Evolutionary conservation across 2,888 invertebrate species (phyloP).

Genomic region (Napeogenes sylphis): DNA sequence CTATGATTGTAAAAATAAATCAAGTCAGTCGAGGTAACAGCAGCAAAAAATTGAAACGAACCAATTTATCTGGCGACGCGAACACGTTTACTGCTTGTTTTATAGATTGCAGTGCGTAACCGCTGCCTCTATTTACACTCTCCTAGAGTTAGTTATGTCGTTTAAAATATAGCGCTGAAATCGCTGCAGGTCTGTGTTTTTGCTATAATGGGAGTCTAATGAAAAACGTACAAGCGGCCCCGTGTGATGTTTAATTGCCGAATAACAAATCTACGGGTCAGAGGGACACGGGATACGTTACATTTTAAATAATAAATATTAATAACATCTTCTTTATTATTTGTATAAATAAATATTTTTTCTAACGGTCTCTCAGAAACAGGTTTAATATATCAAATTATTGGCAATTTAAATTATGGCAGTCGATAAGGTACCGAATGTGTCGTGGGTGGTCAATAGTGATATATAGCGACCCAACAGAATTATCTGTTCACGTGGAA

Average conservation of each 20-base stretch:
- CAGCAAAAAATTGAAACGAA: conserved; percentile 27
- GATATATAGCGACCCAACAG: conserved; percentile 24
- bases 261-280: neutral
- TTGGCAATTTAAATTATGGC: conserved; percentile 10
- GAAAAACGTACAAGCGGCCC: conserved; percentile 11
- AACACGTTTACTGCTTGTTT: conserved; percentile 22
- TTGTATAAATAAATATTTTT: no score
- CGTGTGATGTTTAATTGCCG: conserved; percentile 11
- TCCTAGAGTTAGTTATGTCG: conserved; percentile 7
- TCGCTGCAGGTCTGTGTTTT: conserved; percentile 2
- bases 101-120: conserved; percentile 23
- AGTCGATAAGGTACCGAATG: conserved; percentile 18
- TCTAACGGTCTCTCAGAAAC: neutral
- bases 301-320: neutral
- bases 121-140: conserved; percentile 16
- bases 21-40: conserved; percentile 21
- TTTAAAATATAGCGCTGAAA: conserved; percentile 14
- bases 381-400: neutral
- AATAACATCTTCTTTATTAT: neutral
- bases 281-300: neutral
- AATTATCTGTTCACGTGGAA: conserved; percentile 26
- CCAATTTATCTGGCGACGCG: conserved; percentile 33
- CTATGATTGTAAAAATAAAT: conserved; percentile 22
- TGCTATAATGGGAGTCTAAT: conserved; percentile 6
- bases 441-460: conserved; percentile 24